A percentile compares a stretch with the other conserved stretches of the same genome.
Evolutionary conservation across 2,888 invertebrate species (phyloP).

Genomic region (Lithophane semibrunnea): DNA sequence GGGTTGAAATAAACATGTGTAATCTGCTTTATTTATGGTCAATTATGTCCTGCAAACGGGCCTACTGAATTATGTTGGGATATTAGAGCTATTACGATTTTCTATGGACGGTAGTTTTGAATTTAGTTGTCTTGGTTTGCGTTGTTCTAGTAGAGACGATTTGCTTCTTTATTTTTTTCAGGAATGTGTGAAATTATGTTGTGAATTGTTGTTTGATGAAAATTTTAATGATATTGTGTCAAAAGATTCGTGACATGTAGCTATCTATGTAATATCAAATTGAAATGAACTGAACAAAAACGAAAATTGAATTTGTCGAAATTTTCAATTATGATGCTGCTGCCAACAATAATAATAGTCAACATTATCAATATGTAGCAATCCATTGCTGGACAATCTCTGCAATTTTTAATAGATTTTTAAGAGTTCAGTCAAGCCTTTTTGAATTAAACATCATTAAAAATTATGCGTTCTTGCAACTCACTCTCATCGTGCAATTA

Average conservation of each 20-base stretch:
- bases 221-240: neutral
- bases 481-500: neutral
- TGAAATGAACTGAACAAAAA: no score
- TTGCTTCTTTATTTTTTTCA: slow-evolving; percentile 9
- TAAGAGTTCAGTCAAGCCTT: neutral
- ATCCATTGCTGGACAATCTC: neutral
- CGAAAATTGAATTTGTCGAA: neutral
- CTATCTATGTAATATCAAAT: neutral
- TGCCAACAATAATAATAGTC: neutral
- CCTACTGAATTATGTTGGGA: slow-evolving; percentile 78
- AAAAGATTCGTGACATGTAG: neutral
- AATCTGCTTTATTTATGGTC: slow-evolving; percentile 88
- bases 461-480: no score
- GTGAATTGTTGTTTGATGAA: neutral
- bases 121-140: slow-evolving; percentile 79
- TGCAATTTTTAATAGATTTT: neutral
- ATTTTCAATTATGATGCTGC: neutral
- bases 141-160: slow-evolving; percentile 61
- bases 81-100: slow-evolving; percentile 78
- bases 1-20: slow-evolving; percentile 85
- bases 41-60: slow-evolving; percentile 86
- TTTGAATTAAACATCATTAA: no score
- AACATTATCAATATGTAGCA: no score
- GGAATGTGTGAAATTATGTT: neutral
- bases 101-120: slow-evolving; percentile 74